Evolutionary conservation across 2,888 invertebrate genomes (phyloP).

Genomic region (Barypeithes pellucidus): DNA sequence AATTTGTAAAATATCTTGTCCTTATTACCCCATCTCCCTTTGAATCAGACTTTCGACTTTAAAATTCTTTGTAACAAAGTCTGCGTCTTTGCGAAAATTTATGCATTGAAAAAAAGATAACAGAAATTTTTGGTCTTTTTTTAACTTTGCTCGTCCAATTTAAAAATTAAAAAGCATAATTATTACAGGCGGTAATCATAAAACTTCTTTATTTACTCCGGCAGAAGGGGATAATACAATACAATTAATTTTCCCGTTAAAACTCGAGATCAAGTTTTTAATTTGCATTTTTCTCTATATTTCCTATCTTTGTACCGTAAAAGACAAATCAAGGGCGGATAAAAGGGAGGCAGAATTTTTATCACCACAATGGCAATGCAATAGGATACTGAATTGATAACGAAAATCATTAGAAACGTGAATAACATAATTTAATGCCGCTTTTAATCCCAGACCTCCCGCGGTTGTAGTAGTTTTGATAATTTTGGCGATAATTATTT

Average conservation of each 20-base stretch:
- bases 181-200: slow-evolving; percentile 26
- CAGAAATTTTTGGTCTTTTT: neutral
- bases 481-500: too few species aligned
- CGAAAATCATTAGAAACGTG: too few species aligned
- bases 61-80: too few species aligned
- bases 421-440: too few species aligned
- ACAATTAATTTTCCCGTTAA: slow-evolving; percentile 51
- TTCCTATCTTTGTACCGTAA: slow-evolving; percentile 3
- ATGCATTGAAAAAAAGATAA: neutral
- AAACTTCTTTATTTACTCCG: slow-evolving; percentile 36
- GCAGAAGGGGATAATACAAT: slow-evolving; percentile 47
- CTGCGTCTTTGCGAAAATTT: too few species aligned
- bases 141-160: slow-evolving; percentile 12
- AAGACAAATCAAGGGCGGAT: slow-evolving; percentile 7
- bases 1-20: too few species aligned
- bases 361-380: neutral
- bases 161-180: slow-evolving; percentile 20
- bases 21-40: too few species aligned
- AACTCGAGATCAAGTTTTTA: slow-evolving; percentile 42
- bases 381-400: too few species aligned
- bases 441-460: too few species aligned
- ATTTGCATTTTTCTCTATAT: slow-evolving; percentile 41
- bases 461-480: too few species aligned
- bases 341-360: neutral
- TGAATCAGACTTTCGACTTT: too few species aligned